Evolutionary conservation across 1,140 invertebrate species (phyloP).

Genomic region (Drosophila parabipectinata): DNA sequence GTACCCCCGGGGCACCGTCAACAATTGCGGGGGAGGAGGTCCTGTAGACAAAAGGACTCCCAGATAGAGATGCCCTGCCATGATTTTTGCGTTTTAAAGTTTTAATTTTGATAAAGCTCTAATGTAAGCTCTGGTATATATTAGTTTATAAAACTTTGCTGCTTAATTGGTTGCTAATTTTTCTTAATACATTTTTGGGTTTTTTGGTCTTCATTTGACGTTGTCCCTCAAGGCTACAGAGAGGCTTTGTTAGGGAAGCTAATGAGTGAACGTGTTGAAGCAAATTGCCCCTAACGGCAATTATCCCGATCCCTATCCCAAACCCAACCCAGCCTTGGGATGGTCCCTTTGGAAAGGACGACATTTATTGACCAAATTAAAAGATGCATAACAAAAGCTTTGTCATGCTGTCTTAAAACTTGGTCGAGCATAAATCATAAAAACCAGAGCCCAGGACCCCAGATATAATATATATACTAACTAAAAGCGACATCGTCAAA

Average conservation of each 20-base stretch:
- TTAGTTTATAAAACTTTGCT: neutral
- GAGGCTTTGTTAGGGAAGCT: slow-evolving; percentile 12
- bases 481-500: slow-evolving; percentile 41
- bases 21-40: slow-evolving; percentile 4
- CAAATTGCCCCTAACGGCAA: slow-evolving; percentile 52
- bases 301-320: slow-evolving; percentile 21
- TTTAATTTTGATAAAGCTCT: too few species aligned
- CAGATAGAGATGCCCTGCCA: too few species aligned
- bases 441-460: slow-evolving; percentile 5
- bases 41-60: too few species aligned
- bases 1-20: neutral
- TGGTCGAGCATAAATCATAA: slow-evolving; percentile 56
- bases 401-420: slow-evolving; percentile 55
- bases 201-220: neutral
- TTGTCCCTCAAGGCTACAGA: slow-evolving; percentile 29
- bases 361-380: slow-evolving; percentile 65
- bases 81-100: too few species aligned
- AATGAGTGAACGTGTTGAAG: slow-evolving; percentile 59
- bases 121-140: neutral
- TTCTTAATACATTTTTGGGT: neutral
- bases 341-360: slow-evolving; percentile 1
- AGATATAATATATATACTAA: slow-evolving; percentile 9
- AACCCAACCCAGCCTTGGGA: slow-evolving; percentile 3
- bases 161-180: slow-evolving; percentile 1
- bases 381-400: slow-evolving; percentile 61